Evolutionary conservation across 2,113 vertebrate species (phyloP), one percentile per base, ranked within the genome.

Genomic region (Monopterus albus): DNA sequence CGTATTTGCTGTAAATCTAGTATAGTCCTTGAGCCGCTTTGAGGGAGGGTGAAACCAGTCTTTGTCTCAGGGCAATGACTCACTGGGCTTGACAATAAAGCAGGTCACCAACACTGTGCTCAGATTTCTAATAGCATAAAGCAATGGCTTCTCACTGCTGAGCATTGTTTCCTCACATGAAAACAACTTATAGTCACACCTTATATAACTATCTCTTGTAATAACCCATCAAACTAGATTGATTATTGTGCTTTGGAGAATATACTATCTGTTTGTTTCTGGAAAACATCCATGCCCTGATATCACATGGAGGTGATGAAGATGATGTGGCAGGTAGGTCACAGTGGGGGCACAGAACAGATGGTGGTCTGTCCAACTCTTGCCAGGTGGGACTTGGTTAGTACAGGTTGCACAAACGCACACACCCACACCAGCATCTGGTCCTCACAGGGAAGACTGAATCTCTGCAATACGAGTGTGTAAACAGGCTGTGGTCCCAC

Each of bases 291-390:
- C 10, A 11, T 74, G 59, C 66, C 14, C 36, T 56, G 3, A 36
- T 38, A 52, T 33, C 14, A 35, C 40, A 18, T 47, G 40, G 76
- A 75, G 79, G 74, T 64, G 78, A 81, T 50, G 58, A 82, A 58
- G 74, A 79, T 23, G 75, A 79, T 61, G 72, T 67, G 75, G 80
- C 53, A 58, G 65, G 58, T 76, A 66, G 90, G 81, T 82, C 79
- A 83, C 6, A 2, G 20, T 33, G 56, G 55, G 82, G 79, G 64
- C 82, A 81, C 5, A 0, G 61, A 84, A 57, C 90, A 91, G 88
- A 91, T 89, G 90, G 87, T 78, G 87, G 87, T 86, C 85, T 84
- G 81, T 83, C 81, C 67, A 7, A 70, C 7, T 21, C 84, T 31
- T 50, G 10, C 72, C 87, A 78, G 84, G 87, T 72, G 82, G 79